Percentiles rank a stretch among this genome's conserved stretches.
Conservation (phyloP, 2,113 vertebrate genomes). For the Tetraodon nigroviridis region DNA sequence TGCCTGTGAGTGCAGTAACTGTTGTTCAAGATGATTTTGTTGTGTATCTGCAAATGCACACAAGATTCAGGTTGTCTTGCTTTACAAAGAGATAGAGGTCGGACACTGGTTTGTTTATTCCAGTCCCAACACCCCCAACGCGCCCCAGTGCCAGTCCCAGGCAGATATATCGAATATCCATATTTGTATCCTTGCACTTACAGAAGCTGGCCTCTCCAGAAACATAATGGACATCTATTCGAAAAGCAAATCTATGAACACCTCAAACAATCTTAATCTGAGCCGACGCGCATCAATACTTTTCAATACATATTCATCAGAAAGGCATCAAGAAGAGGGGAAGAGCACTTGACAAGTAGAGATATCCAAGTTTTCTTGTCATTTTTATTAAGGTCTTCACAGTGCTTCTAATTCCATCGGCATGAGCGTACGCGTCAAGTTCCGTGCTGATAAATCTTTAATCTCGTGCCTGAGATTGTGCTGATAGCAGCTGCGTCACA, state of each 20-base stretch:
- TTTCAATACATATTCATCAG: conserved; percentile 67
- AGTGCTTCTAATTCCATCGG: conserved; percentile 42
- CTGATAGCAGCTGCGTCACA: conserved; percentile 29
- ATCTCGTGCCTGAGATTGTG: conserved; percentile 53
- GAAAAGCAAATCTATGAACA: conserved; percentile 68
- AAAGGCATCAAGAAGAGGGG: conserved; percentile 29
- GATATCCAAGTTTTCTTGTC: conserved; percentile 23
- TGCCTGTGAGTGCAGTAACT: background rate
- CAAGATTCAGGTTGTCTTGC: conserved; percentile 8
- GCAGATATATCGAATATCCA: conserved; percentile 67
- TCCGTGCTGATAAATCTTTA: conserved; percentile 60
- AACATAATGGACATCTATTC: conserved; percentile 48
- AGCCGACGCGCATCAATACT: conserved; percentile 53
- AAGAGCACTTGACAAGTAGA: conserved; percentile 36
- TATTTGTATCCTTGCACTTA: conserved; percentile 52
- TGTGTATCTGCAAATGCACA: conserved; percentile 10
- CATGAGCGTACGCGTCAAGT: conserved; percentile 36
- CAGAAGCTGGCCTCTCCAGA: conserved; percentile 48
- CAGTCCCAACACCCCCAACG: conserved; percentile 54
- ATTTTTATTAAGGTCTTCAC: conserved; percentile 48
- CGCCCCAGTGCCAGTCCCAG: conserved; percentile 41
- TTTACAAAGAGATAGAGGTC: conserved; percentile 26
- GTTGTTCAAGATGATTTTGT: conserved; percentile 10
- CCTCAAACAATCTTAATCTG: conserved; percentile 72
- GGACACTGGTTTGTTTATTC: conserved; percentile 45